Base-by-base conservation (phyloP, 2,888 invertebrate species). In the Folsomia candida region DNA sequence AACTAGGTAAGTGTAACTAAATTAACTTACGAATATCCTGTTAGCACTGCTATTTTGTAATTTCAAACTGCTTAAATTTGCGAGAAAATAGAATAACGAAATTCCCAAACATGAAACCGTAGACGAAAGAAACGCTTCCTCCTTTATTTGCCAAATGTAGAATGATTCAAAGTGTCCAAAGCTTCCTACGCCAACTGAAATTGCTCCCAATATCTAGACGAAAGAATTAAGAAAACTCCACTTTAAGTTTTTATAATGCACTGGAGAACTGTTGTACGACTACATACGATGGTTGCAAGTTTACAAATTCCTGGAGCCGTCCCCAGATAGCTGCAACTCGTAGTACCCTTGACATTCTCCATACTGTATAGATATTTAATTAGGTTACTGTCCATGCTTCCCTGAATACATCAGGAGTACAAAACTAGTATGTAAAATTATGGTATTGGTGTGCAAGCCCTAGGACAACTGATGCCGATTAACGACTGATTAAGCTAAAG, bases 101-200 rank as follows among this genome's bases (percentile, higher is more conserved):
- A 59, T 22, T 14, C 57, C 28, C 2, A 59, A 37, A n/a, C 37
- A 37, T 9, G 22, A n/a, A 6, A 28, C 59, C 2, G 29, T 58
- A 9, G 59, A 29, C 37, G 57, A 27, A 4, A 54, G 6, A 14
- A 73, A 73, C 22, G 54, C 63, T 57, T 73, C 65, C 47, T 73
- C 73, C 47, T 73, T 70, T 14, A 71, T 51, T 28, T 67, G 54
- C 58, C 59, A 67, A 29, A 67, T 67, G 26, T 67, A 67, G 29
- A 59, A 67, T 3, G 67, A 67, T 37, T 67, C 59, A 27, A 67
- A 59, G 29, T 67, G 67, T 6, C 57, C 58, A 59, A 59, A 59
- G 24, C 26, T 59, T 67, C 59, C 67, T n/a, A 67, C 18, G 3
- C 58, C 58, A 58, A 67, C 9, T 2, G 59, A 20, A 1, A 37